These are phyloP conservation scores for Aphelenchoides bicaudatus DNA, from an alignment of 2,888 invertebrate species.

Conservation along the genomic window DNA sequence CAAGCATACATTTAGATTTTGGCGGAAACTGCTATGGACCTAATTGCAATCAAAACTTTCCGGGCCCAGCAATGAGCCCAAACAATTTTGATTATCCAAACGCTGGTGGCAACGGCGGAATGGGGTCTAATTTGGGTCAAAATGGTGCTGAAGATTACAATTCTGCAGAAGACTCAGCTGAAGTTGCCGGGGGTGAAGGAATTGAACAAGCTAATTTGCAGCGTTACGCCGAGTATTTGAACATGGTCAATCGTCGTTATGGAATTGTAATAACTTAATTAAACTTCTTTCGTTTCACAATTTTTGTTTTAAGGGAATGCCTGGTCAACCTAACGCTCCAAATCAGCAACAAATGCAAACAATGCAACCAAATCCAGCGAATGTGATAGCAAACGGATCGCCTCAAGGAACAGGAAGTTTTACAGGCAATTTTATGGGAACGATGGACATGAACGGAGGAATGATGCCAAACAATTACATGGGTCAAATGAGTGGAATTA, in stretches of 20 bases:
- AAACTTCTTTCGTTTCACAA: too few relatives aligned
- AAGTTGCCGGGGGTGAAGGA: conserved; percentile 28
- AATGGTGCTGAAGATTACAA: conserved; percentile 14
- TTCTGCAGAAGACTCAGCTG: conserved; percentile 17
- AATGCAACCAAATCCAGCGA: background rate
- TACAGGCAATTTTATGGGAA: too few relatives aligned
- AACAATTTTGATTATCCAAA: conserved; percentile 3
- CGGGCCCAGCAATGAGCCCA: conserved; percentile 7
- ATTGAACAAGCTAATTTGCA: conserved; percentile 47
- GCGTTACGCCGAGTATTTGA: conserved; percentile 49
- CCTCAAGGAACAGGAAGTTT: background rate
- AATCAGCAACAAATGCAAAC: too few relatives aligned
- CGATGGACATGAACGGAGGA: background rate
- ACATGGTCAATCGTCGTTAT: conserved; percentile 46
- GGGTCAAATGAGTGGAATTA: background rate
- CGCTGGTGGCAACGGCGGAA: background rate
- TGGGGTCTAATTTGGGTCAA: conserved; percentile 17
- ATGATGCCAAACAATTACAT: conserved; percentile 27
- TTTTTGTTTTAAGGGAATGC: too few relatives aligned
- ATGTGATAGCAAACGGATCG: background rate
- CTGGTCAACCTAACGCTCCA: conserved; percentile 19
- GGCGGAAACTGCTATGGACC: conserved; percentile 4
- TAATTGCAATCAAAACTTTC: background rate
- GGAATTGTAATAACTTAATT: too few relatives aligned
- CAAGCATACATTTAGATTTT: conserved; percentile 1